These are phyloP conservation scores for Eretmocerus hayati DNA, from an alignment of 2,888 invertebrate genomes.

Conservation along the genomic window DNA sequence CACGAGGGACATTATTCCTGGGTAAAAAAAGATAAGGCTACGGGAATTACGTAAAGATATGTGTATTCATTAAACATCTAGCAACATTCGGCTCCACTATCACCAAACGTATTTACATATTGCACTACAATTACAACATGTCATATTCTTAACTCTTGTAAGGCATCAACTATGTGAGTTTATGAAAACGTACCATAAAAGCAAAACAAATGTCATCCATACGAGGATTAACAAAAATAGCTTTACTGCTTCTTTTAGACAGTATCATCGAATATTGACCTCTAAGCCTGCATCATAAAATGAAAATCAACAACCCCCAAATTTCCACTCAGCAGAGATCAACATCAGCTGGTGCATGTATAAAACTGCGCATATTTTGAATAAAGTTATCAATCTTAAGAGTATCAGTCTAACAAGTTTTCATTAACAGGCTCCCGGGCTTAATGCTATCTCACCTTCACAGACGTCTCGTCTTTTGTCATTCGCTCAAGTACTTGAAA, in stretches of 20 bases:
- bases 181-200: conserved; percentile 19
- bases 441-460: no score
- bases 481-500: no score
- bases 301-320: background rate
- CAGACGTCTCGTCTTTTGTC: no score
- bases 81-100: conserved; percentile 29
- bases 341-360: background rate
- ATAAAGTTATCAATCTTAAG: conserved; percentile 39
- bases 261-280: background rate
- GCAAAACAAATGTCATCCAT: conserved; percentile 16
- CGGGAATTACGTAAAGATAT: conserved; percentile 36
- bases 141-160: conserved; percentile 30
- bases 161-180: conserved; percentile 13
- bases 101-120: conserved; percentile 33
- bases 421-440: conserved; percentile 22
- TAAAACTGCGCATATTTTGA: conserved; percentile 18
- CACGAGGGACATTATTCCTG: no score
- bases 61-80: conserved; percentile 38
- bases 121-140: conserved; percentile 43
- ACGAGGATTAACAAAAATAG: background rate
- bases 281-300: background rate
- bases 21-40: conserved; percentile 7
- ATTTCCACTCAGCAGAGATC: background rate
- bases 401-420: conserved; percentile 44
- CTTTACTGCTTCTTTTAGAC: background rate